These are phyloP conservation scores for Rhipidura dahli DNA, from an alignment of 2,113 vertebrate species.

Conservation along the genomic window DNA sequence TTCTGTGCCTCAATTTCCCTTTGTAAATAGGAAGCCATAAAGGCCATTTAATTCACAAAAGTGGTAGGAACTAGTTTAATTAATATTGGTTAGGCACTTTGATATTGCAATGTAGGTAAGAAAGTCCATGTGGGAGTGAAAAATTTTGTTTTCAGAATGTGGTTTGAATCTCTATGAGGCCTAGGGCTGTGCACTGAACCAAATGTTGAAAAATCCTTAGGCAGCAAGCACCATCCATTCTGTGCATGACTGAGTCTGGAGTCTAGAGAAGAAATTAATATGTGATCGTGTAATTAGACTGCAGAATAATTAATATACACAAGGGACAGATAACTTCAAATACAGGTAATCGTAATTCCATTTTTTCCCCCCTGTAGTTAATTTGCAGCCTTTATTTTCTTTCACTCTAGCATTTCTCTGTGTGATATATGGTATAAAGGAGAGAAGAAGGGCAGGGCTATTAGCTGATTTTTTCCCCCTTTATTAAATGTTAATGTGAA, in stretches of 20 bases:
- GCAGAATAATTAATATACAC: constrained; percentile 22
- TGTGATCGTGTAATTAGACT: constrained; percentile 8
- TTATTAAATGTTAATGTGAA: constrained; percentile 16
- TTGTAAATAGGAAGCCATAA: background rate
- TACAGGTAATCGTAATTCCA: background rate
- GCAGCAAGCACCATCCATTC: background rate
- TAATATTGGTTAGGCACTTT: background rate
- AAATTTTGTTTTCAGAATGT: background rate
- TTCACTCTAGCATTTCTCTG: background rate
- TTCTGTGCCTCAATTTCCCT: background rate
- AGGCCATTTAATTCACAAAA: background rate
- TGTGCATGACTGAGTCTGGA: background rate
- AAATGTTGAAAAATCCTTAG: constrained; percentile 5
- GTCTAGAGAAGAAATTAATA: background rate
- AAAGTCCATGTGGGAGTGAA: background rate
- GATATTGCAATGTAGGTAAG: background rate
- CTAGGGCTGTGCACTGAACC: background rate
- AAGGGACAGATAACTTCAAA: background rate
- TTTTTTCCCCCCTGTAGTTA: background rate
- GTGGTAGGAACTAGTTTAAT: background rate
- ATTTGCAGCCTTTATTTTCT: background rate
- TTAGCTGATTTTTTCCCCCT: background rate
- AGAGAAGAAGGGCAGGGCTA: background rate
- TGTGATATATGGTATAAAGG: background rate
- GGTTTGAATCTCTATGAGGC: background rate